phyloP scores from a whole-genome alignment of 2,888 invertebrate species.

The Lamellibrachia satsuma region DNA sequence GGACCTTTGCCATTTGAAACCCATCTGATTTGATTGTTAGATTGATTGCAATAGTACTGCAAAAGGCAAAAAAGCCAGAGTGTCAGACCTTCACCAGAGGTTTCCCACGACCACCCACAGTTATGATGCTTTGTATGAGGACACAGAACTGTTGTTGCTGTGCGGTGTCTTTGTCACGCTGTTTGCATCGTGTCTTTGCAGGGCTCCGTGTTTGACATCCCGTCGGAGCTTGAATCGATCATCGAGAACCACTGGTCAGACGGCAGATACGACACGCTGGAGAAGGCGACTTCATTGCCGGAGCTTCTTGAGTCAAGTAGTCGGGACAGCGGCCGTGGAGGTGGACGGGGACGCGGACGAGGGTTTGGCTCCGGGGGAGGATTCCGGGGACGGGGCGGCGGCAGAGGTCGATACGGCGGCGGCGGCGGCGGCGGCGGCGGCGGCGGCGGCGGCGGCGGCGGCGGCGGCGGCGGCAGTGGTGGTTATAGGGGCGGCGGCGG shows the following conservation, averaged over 20 bases:
- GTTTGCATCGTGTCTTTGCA: constrained; percentile 38
- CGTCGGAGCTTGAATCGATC: constrained; percentile 45
- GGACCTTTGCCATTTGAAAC: no score
- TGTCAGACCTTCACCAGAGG: no score
- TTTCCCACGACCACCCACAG: no score
- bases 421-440: constrained; percentile 36
- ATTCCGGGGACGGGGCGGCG: constrained; percentile 32
- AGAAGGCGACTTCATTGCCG: constrained; percentile 55
- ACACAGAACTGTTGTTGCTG: neutral
- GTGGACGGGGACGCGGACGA: constrained; percentile 37
- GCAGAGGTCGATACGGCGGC: constrained; percentile 22
- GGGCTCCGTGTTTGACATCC: constrained; percentile 58
- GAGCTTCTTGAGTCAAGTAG: constrained; percentile 46
- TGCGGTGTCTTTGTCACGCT: neutral
- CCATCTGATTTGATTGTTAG: no score
- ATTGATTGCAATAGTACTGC: no score
- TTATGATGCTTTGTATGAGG: no score
- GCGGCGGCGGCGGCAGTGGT: constrained; percentile 30
- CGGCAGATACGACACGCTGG: constrained; percentile 50
- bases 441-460: constrained; percentile 29
- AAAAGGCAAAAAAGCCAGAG: no score
- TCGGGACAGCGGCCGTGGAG: constrained; percentile 29
- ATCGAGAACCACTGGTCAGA: constrained; percentile 52
- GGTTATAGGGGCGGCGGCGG: neutral
- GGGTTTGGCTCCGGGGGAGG: constrained; percentile 34